Evolutionary conservation across 2,113 vertebrate species (phyloP).

Genomic region (Grammomys surdaster): DNA sequence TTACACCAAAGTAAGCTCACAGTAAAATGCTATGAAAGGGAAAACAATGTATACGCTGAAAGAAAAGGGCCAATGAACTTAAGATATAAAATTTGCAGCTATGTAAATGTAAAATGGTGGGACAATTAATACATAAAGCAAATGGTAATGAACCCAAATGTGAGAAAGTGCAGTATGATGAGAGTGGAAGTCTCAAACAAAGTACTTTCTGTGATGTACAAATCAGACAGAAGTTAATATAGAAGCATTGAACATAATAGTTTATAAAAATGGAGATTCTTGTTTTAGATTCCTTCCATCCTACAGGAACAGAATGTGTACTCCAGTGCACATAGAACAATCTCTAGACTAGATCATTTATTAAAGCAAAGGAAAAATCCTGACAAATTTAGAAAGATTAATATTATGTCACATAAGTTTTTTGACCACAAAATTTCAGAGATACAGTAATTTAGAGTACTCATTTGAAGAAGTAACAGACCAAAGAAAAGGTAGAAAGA

Average conservation of each 20-base stretch:
- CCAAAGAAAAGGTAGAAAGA: not conserved
- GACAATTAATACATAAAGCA: not conserved
- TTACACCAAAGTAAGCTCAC: not conserved
- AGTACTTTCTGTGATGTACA: not conserved
- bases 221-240: not conserved
- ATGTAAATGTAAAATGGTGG: not conserved
- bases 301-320: too few relatives aligned
- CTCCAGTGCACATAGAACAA: not conserved
- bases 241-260: not conserved
- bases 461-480: not conserved
- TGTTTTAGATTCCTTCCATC: not conserved
- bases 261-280: not conserved
- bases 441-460: not conserved
- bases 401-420: not conserved
- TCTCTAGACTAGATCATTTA: too few relatives aligned
- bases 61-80: not conserved
- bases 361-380: not conserved
- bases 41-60: not conserved
- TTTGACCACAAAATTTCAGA: not conserved
- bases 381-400: not conserved
- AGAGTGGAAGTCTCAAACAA: not conserved
- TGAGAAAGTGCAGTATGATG: not conserved
- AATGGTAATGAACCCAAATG: not conserved
- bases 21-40: not conserved
- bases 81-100: not conserved